Evolutionary conservation across 2,797 vertebrate species (phyloP), one percentile per base, ranked within the genome.

Genomic region (Malacoctenus gilli): DNA sequence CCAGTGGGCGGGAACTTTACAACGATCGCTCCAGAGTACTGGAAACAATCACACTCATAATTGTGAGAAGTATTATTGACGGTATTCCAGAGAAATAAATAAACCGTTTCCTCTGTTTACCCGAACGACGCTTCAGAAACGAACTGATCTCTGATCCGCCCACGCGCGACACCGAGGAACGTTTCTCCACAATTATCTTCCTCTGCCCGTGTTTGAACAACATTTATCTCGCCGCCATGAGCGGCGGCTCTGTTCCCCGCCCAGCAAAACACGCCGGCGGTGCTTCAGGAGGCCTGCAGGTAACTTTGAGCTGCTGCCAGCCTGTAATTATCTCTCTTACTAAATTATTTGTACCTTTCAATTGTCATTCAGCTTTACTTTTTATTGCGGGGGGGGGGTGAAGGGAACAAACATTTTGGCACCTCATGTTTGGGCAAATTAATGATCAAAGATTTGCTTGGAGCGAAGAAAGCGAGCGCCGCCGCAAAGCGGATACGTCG

Each of bases 281-380:
- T 59, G 53, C n/a, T n/a, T n/a, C n/a, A n/a, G 25, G 40, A 34
- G 54, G 49, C 61, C 40, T 46, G 52, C 59, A 61, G 56, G 52
- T 64, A 56, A 69, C 58, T 68, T 53, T 66, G 63, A 74, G 59
- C 43, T 16, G 51, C 47, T 68, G 65, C 57, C 57, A 75, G 68
- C 50, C 57, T 63, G 38, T 68, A 59, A 68, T 71, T 36, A 68
- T 59, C 49, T 46, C 32, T 55, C 58, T 14, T 28, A 71, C 53
- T 72, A 66, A 77, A 80, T 84, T 28, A 74, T 73, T 75, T 81
- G 50, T 54, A 57, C 65, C 43, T 50, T 59, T 65, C 52, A 67
- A 62, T 75, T 58, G 60, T 49, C 3, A 59, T 31, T 40, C 49
- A n/a, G n/a, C n/a, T n/a, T n/a, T n/a, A n/a, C n/a, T n/a, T n/a